Conservation (phyloP, 2,888 invertebrate genomes). For the Xestia ashworthii region DNA sequence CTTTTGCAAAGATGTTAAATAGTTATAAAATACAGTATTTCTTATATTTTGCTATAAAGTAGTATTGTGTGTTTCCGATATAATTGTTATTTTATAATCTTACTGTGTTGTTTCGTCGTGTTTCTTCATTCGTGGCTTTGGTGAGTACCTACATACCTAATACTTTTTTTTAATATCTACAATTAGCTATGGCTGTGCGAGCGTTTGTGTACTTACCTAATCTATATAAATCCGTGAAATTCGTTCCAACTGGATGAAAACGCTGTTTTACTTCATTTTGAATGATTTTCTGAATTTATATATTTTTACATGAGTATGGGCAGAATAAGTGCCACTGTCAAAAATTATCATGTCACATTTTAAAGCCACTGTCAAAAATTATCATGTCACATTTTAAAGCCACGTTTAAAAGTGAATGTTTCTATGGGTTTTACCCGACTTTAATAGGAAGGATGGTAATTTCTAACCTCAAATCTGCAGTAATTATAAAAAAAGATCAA, state of each 20-base stretch:
- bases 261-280: not conserved
- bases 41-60: slow-evolving; percentile 82
- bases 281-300: not conserved
- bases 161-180: slow-evolving; percentile 21
- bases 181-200: slow-evolving; percentile 26
- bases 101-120: slow-evolving; percentile 47
- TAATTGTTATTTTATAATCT: slow-evolving; percentile 18
- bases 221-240: slow-evolving; percentile 29
- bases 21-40: slow-evolving; percentile 77
- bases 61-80: slow-evolving; percentile 57
- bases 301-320: not conserved
- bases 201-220: not conserved
- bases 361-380: not conserved
- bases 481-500: not conserved
- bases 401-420: slow-evolving; percentile 13
- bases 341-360: not conserved
- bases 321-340: not conserved
- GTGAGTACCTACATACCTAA: slow-evolving; percentile 51
- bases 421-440: not conserved
- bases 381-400: not conserved
- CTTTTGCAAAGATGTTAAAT: slow-evolving; percentile 72
- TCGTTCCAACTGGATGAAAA: slow-evolving; percentile 12
- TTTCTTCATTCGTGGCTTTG: slow-evolving; percentile 55
- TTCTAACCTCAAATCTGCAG: not conserved
- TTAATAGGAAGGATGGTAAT: not conserved